Evolutionary conservation across 2,113 vertebrate species (phyloP), one percentile per base, ranked within the genome.

Genomic region (Microcebus jonahi): DNA sequence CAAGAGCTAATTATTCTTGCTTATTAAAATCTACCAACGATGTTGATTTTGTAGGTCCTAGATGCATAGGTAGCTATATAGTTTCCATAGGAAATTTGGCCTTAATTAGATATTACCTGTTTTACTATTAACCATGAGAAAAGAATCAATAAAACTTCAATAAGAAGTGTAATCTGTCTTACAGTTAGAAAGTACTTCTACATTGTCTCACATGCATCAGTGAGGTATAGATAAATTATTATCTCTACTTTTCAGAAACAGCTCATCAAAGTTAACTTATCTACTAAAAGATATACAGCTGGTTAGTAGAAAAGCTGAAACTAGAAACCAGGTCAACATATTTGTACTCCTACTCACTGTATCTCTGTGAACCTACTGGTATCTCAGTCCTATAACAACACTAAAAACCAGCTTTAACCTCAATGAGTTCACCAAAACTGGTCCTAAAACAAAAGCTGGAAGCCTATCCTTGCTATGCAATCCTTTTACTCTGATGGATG

Each of bases 121-220:
- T 81, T 71, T 73, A 93, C 75, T 94, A 90, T 36, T 75, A 95
- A 76, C 21, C 27, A 91, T 12, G 29, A 94, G 57, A 90, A 88
- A 17, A 83, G 65, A 88, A 20, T 48, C 45, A 68, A 59, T 42
- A 85, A 91, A 89, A 75, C 45, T 29, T 90, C 18, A 25, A 0
- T 83, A 71, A 73, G 17, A 90, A 94, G 31, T 92, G 75, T 48
- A 91, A 76, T 90, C 48, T 73, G 57, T 61, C 34, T 90, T 87
- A 82, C 2, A 48, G n/a, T 65, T 93, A 39, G 88, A 84, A 88
- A 91, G 42, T 63, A 95, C 59, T 57, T 65, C 91, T 45, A 87
- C 70, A 67, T 65, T 68, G 29, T 29, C 50, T 45, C 61, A 57
- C n/a, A 93, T 20, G 23, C 3, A 83, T 59, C 48, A 57, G 20